These are phyloP conservation scores for Syngnathus rostellatus DNA, from an alignment of 2,797 vertebrate species.

Conservation along the genomic window DNA sequence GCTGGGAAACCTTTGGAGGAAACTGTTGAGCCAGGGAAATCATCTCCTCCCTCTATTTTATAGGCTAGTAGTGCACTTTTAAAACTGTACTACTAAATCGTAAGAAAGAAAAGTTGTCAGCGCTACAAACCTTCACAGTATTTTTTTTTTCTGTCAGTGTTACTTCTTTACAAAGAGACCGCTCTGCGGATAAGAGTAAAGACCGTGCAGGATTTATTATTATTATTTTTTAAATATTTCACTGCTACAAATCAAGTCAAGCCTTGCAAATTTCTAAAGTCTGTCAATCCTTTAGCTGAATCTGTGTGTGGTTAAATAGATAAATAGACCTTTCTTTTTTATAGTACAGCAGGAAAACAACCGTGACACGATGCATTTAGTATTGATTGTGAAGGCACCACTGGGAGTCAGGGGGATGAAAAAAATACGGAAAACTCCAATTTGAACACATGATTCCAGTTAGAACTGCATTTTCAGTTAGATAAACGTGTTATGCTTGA, in stretches of 20 bases:
- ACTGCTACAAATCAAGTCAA: not conserved
- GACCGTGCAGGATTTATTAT: no score
- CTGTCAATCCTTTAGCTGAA: no score
- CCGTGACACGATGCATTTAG: constrained; percentile 8
- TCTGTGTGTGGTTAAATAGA: no score
- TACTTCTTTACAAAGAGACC: not conserved
- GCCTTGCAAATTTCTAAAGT: no score
- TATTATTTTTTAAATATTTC: not conserved
- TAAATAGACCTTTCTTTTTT: no score
- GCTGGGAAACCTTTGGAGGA: not conserved
- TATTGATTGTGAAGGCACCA: constrained; percentile 32
- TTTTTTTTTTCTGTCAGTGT: not conserved
- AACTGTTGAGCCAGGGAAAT: not conserved
- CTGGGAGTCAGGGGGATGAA: not conserved
- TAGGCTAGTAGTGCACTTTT: not conserved
- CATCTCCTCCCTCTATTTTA: not conserved
- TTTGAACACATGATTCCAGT: not conserved
- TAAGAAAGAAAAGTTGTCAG: not conserved
- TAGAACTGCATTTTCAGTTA: constrained; percentile 15
- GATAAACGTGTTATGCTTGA: constrained; percentile 19
- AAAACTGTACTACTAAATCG: not conserved
- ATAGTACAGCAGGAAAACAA: no score
- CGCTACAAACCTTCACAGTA: not conserved
- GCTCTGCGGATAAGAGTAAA: not conserved
- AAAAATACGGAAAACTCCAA: not conserved